Evolutionary conservation across 2,888 invertebrate species (phyloP), one percentile per base, ranked within the genome.

Genomic region (Rhingia campestris): DNA sequence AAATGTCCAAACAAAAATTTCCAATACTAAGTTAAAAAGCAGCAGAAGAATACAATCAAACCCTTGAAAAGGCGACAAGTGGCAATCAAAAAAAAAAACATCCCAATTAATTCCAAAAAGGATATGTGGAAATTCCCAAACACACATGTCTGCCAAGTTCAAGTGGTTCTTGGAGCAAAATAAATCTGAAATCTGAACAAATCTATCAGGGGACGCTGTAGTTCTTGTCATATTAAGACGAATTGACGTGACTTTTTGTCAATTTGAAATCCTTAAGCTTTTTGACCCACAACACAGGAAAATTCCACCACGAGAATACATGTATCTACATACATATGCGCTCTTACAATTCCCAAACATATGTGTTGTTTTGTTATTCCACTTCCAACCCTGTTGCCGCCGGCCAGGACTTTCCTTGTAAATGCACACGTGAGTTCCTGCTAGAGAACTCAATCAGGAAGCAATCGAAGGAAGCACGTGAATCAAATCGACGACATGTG

Each of bases 381-480:
- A 22, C 22, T 47, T 66, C 45, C 43, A 39, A 41, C 54, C 63
- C 58, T 39, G 37, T 35, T 64, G 41, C 33, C 30, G 14, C 45
- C 35, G 2, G 45, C 39, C 32, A n/a, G 35, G 45, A 32, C 33
- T 33, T 41, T n/a, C n/a, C n/a, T 72, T 59, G 47, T 37, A 73
- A n/a, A 14, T 45, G 53, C 56, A 86, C 86, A 87, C 87, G 86
- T 86, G 86, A 86, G 74, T 70, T 86, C 47, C 76, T 75, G 56
- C 73, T 54, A 51, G 41, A 75, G 86, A 84, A 87, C 59, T 86
- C 84, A 86, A 86, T 87, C 86, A 86, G 87, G 86, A 87, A 87
- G 58, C 80, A 67, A 72, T 69, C 74, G 64, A 66, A 87, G 82
- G 86, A 84, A 87, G 73, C 87, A 87, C 87, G 87, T 87, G 87